These are phyloP conservation scores for Garra rufa DNA, from an alignment of 2,113 vertebrate genomes.

Conservation along the genomic window DNA sequence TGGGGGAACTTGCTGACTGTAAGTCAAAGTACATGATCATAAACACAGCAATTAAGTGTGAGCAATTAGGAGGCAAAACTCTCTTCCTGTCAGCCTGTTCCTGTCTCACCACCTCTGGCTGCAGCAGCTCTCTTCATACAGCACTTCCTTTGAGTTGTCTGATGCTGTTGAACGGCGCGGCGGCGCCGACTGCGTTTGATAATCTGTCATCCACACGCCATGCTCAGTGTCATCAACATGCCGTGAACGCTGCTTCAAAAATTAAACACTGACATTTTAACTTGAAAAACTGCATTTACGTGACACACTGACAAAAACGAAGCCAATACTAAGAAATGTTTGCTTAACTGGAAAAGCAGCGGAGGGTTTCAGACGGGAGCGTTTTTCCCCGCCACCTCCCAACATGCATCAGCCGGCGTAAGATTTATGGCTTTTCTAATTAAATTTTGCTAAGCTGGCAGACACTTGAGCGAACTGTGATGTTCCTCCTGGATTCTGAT, in stretches of 20 bases:
- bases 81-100: background rate
- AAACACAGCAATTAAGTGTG: background rate
- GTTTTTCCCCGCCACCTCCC: background rate
- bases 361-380: background rate
- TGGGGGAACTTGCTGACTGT: background rate
- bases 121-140: slow-evolving; percentile 19
- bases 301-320: slow-evolving; percentile 32
- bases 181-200: slow-evolving; percentile 38
- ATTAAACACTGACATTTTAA: slow-evolving; percentile 52
- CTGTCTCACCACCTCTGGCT: slow-evolving; percentile 35
- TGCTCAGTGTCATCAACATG: slow-evolving; percentile 18
- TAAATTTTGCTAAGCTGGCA: slow-evolving; percentile 62
- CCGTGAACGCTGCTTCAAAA: slow-evolving; percentile 34
- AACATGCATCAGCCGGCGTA: slow-evolving; percentile 42
- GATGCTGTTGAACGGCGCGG: slow-evolving; percentile 24
- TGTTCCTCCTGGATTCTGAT: slow-evolving; percentile 61
- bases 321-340: background rate
- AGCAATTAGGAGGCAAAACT: background rate
- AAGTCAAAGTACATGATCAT: background rate
- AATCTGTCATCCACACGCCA: slow-evolving; percentile 35
- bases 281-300: background rate
- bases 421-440: slow-evolving; percentile 62
- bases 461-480: slow-evolving; percentile 49
- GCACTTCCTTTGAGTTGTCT: slow-evolving; percentile 4
- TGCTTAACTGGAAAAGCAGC: slow-evolving; percentile 17